Evolutionary conservation across 2,888 invertebrate genomes (phyloP), one percentile per base, ranked within the genome.

Genomic region (Dolomedes plantarius): DNA sequence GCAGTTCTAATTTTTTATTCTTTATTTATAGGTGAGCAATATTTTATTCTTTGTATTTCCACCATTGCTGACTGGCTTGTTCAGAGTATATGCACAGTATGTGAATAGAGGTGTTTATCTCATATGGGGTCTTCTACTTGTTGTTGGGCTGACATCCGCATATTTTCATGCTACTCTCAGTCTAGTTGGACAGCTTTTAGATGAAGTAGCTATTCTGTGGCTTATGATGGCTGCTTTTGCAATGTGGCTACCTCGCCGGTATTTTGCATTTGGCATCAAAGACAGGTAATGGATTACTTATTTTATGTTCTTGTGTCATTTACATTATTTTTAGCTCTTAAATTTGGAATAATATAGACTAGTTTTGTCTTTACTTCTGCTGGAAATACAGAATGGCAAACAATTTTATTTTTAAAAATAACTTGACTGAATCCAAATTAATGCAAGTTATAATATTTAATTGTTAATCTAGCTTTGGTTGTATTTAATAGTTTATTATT

Each of bases 161-260:
- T 96, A 96, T 91, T 96, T 96, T 90, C 96, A 96, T 92, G 96
- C 96, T 6, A 96, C 96, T 1, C 92, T 96, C 39, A 95, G 95
- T 90, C 93, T 96, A 89, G 94, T 95, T 89, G 95, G 96, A 31
- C 96, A 96, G 92, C 91, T 96, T 39, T 91, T 96, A 81, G 96
- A 96, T 91, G 96, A 96, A 91, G 91, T 96, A 89, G 94, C 95
- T 65, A 96, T 96, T 90, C 90, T 96, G 67, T 96, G 96, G 96
- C 94, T 96, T 0, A 94, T 95, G 89, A 94, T 95, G 93, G 95
- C 95, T 28, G 94, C 94, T 5, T 94, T 95, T 90, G 94, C 95
- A 41, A 93, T 96, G 92, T 96, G 95, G 92, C 67, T 90, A 71
- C 90, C 90, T 11, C 62, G 71, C 23, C 82, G 88, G 23, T 89